Base-by-base conservation (phyloP, 2,888 invertebrate species). In the Omphaloscelis lunosa region DNA sequence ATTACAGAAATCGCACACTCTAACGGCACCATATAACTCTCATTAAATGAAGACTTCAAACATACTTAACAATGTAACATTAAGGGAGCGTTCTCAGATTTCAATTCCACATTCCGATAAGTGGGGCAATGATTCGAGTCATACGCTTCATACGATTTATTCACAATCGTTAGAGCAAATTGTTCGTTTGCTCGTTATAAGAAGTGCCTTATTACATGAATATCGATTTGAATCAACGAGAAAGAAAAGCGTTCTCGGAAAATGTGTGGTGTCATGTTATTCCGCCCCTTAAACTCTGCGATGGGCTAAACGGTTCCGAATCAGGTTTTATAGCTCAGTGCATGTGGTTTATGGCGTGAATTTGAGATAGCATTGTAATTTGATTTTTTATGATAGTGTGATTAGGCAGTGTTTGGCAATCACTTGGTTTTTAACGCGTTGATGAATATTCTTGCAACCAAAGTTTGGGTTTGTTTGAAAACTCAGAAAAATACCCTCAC, bases 131-230 rank as follows among this genome's bases (percentile, higher is more conserved):
- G 76, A 84, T 83, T 85, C 68, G 39, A 88, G 69, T 88, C 79
- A 81, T 80, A 76, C 58, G 79, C 74, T 79, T 29, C 63, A 59
- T 67, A 68, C 45, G 72, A 45, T 76, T 76, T 76, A 72, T 83
- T 87, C 71, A 77, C 79, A 79, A 72, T 89, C 86, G 86, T 88
- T 80, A 83, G 53, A 83, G 80, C 51, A 82, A 86, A 83, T 86
- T 87, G 79, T 83, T 74, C 70, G 61, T 67, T 67, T 62, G 78
- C 76, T 89, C 83, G 81, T 83, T 87, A 87, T 77, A 70, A 71
- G 39, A 66, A 89, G 88, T 89, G 63, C 86, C 80, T 89, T 88
- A 82, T 88, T 87, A 85, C 66, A 77, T 45, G 61, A 66, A 48
- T 67, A 81, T 87, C 76, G 76, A 88, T 87, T 74, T 70, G 62